phyloP scores from a whole-genome alignment of 2,113 vertebrate genomes.

The Bostrychus sinensis region DNA sequence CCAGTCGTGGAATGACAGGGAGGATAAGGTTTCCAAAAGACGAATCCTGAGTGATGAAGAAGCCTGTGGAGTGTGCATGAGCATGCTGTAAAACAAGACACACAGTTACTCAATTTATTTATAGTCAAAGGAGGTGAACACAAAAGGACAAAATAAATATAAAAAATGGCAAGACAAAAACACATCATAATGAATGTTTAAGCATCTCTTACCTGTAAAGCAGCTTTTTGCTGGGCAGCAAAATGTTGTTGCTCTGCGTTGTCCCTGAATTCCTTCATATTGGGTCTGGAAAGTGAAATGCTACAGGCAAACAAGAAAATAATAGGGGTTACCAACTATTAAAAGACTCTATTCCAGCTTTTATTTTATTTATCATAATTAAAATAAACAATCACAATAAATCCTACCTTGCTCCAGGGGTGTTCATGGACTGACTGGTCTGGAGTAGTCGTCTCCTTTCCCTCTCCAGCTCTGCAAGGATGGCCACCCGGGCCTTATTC shows the following conservation, averaged over 20 bases:
- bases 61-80: constrained; percentile 93
- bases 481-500: constrained; percentile 93
- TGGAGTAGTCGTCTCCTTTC: constrained; percentile 93
- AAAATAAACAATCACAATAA: neutral
- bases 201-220: constrained; percentile 86
- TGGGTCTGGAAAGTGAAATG: constrained; percentile 86
- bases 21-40: constrained; percentile 97
- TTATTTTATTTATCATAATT: too few species aligned
- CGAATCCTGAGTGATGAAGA: constrained; percentile 97
- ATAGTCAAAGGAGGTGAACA: neutral
- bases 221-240: constrained; percentile 93
- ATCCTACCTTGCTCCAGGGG: constrained; percentile 90
- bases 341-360: too few species aligned
- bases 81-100: constrained; percentile 83
- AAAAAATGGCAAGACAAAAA: neutral
- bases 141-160: neutral
- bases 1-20: constrained; percentile 90
- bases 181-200: neutral
- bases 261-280: constrained; percentile 90
- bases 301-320: constrained; percentile 59
- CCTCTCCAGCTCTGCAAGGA: constrained; percentile 94
- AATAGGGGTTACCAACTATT: neutral
- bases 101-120: neutral
- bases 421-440: constrained; percentile 88
- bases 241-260: constrained; percentile 95